Evolutionary conservation across 2,888 invertebrate species (phyloP).

Genomic region (Luperina nickerlii): DNA sequence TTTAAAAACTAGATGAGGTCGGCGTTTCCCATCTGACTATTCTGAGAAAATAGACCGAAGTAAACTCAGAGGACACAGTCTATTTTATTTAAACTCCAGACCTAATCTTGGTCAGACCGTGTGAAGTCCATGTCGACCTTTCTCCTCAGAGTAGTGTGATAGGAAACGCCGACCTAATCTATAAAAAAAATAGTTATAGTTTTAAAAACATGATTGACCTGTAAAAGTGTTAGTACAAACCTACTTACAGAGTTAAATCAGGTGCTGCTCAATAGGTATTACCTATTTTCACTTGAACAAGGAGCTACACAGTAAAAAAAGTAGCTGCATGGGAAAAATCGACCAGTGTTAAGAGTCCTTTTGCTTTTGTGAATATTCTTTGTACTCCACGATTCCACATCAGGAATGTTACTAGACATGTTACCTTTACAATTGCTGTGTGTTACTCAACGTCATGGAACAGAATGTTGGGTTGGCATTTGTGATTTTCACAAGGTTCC

Average conservation of each 20-base stretch:
- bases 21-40: neutral
- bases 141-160: too few relatives aligned
- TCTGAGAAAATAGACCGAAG: neutral
- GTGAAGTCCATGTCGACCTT: too few relatives aligned
- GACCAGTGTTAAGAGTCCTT: neutral
- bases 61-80: neutral
- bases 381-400: neutral
- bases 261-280: too few relatives aligned
- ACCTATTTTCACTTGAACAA: neutral
- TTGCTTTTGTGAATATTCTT: neutral
- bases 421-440: constrained; percentile 13
- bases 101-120: too few relatives aligned
- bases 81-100: too few relatives aligned
- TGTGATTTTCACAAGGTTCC: constrained; percentile 12
- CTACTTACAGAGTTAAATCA: neutral
- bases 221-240: too few relatives aligned
- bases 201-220: too few relatives aligned
- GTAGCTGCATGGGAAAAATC: neutral
- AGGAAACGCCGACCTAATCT: too few relatives aligned
- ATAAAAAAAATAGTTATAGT: too few relatives aligned
- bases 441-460: constrained; percentile 18
- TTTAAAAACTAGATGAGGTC: neutral
- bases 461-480: constrained; percentile 24
- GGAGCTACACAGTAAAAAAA: neutral
- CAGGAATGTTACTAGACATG: constrained; percentile 21